phyloP scores from a whole-genome alignment of 2,797 vertebrate species.

The Pelochelys cantorii region DNA sequence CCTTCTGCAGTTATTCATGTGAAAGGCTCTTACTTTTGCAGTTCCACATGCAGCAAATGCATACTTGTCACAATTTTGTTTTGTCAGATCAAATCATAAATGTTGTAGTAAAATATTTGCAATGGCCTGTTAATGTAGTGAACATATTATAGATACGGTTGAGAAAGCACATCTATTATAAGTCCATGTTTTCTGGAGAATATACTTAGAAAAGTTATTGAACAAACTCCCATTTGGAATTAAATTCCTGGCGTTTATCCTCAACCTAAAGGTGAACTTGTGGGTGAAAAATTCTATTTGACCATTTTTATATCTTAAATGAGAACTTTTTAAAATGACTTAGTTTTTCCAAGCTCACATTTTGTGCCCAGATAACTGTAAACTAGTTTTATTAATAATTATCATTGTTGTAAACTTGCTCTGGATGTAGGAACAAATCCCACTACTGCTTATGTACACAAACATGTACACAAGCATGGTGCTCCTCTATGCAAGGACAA shows the following conservation, averaged over 20 bases:
- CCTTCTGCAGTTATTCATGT: background rate
- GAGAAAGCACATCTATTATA: background rate
- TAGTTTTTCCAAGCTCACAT: background rate
- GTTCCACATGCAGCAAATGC: background rate
- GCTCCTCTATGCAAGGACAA: background rate
- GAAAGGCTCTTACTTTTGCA: background rate
- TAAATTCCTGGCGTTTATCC: background rate
- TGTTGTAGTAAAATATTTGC: background rate
- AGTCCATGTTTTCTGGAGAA: background rate
- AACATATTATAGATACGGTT: background rate
- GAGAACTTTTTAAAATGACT: background rate
- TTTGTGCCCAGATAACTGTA: background rate
- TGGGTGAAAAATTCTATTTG: background rate
- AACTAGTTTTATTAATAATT: background rate
- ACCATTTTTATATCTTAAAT: background rate
- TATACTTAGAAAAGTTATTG: background rate
- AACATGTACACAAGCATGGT: too few relatives aligned
- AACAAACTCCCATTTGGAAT: background rate
- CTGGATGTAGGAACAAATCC: fast-evolving
- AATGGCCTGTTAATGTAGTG: background rate
- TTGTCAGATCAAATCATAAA: background rate
- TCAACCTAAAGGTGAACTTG: background rate
- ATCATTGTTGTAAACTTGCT: background rate
- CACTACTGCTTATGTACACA: background rate
- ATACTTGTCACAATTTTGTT: background rate